Evolutionary conservation across 2,888 invertebrate species (phyloP).

Genomic region (Pristionchus japonicus): DNA sequence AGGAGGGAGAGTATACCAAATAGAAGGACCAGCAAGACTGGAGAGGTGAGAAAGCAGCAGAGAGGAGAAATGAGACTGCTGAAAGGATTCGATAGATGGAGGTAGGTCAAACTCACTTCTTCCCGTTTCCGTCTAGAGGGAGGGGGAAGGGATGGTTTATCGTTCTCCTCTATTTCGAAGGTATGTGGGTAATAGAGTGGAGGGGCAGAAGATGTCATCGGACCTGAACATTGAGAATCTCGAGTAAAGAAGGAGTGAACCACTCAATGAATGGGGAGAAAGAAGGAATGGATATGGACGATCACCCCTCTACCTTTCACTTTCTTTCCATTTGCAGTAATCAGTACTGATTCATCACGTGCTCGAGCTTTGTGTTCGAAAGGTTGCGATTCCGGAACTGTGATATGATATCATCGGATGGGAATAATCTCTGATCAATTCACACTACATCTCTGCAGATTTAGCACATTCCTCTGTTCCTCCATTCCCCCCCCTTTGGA

Average conservation of each 20-base stretch:
- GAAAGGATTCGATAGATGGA: not conserved
- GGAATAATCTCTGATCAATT: not conserved
- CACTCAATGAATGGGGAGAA: conserved; percentile 37
- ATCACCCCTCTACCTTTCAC: not conserved
- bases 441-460: not conserved
- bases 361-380: not conserved
- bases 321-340: conserved; percentile 12
- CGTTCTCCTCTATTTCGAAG: not conserved
- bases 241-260: conserved; percentile 27
- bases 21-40: conserved; percentile 5
- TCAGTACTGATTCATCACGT: not conserved
- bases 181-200: conserved; percentile 1
- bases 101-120: not conserved
- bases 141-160: not conserved
- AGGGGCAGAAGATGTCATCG: conserved; percentile 1
- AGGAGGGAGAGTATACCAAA: not conserved
- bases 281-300: conserved; percentile 11
- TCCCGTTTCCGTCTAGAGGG: not conserved
- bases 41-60: conserved; percentile 15
- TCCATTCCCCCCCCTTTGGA: not conserved
- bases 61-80: not conserved
- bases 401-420: not conserved
- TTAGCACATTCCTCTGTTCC: not conserved
- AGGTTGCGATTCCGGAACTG: not conserved
- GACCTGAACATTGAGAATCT: conserved; percentile 14